Evolutionary conservation across 2,797 vertebrate genomes (phyloP).

Genomic region (Parauchenoglanis punctatus): DNA sequence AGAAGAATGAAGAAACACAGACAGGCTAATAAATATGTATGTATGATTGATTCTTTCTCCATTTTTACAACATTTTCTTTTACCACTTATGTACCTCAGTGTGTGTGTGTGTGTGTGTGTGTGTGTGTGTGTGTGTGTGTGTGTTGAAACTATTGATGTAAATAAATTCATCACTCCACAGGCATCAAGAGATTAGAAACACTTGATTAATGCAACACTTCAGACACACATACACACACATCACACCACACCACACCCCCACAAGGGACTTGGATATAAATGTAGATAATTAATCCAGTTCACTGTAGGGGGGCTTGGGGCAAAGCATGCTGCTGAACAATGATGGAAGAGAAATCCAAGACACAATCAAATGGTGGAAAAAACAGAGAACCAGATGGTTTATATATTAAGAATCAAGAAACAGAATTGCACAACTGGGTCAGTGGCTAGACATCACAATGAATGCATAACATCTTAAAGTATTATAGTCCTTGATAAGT

Average conservation of each 20-base stretch:
- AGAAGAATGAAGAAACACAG: background rate
- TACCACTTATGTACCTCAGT: background rate
- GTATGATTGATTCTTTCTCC: too few species aligned
- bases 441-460: background rate
- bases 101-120: background rate
- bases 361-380: background rate
- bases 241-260: background rate
- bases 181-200: background rate
- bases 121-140: background rate
- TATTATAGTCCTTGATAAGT: background rate
- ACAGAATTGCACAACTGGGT: background rate
- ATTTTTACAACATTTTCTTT: background rate
- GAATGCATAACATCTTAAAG: background rate
- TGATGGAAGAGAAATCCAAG: background rate
- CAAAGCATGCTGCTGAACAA: background rate
- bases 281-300: constrained; percentile 16
- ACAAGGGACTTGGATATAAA: background rate
- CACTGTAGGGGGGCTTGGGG: background rate
- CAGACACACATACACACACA: constrained; percentile 8
- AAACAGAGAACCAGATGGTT: background rate
- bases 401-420: background rate
- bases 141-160: background rate
- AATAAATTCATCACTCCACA: background rate
- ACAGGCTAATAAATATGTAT: background rate
- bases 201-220: background rate